Conservation (phyloP, 2,888 invertebrate genomes). For the Ephialtes manifestator region DNA sequence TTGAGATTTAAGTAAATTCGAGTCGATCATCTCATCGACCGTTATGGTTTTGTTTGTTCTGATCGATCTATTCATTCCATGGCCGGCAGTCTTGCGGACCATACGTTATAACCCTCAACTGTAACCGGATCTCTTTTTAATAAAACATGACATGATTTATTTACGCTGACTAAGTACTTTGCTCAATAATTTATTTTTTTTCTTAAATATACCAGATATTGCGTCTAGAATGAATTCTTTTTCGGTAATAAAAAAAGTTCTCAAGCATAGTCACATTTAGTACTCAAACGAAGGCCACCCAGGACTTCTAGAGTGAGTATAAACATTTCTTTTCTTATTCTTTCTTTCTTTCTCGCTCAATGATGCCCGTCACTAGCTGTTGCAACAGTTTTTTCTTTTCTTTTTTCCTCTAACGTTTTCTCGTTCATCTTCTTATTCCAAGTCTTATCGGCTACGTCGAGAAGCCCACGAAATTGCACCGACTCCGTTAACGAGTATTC, state of each 20-base stretch:
- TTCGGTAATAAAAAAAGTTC: neutral
- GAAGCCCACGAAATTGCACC: slow-evolving; percentile 47
- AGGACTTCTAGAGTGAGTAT: neutral
- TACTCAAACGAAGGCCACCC: neutral
- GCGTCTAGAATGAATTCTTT: neutral
- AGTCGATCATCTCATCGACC: too few species aligned
- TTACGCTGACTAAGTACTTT: too few species aligned
- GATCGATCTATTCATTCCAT: too few species aligned
- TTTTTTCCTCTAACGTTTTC: slow-evolving; percentile 2
- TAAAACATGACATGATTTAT: too few species aligned
- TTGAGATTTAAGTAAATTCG: too few species aligned
- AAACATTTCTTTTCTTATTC: neutral
- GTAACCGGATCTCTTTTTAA: too few species aligned
- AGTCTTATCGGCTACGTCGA: slow-evolving; percentile 42
- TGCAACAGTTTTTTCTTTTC: neutral
- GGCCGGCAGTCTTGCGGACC: too few species aligned
- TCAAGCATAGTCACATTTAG: neutral
- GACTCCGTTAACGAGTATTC: slow-evolving; percentile 53
- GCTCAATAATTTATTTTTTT: too few species aligned
- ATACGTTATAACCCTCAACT: too few species aligned
- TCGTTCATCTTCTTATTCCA: slow-evolving; percentile 17
- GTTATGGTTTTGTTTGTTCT: too few species aligned
- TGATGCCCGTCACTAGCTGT: neutral
- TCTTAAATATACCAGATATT: too few species aligned
- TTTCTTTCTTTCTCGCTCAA: neutral